These are phyloP conservation scores for Dione juno DNA, from an alignment of 2,888 invertebrate species.

Conservation along the genomic window DNA sequence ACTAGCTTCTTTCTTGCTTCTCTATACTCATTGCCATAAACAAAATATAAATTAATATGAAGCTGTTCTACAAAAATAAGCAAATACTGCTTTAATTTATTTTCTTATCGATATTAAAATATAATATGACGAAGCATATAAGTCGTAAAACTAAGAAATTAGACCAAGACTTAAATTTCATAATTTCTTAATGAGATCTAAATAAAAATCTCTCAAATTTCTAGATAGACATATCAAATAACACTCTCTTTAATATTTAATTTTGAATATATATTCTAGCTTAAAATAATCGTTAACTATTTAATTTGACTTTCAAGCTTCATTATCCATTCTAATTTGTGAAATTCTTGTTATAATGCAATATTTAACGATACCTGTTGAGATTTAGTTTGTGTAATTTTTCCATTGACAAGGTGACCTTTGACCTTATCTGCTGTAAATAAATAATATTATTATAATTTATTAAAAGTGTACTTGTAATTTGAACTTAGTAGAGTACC, in stretches of 20 bases:
- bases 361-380: constrained; percentile 22
- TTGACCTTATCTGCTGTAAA: constrained; percentile 2
- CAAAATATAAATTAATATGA: too few species aligned
- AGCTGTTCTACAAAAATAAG: too few species aligned
- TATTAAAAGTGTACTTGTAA: neutral
- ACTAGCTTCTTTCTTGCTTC: too few species aligned
- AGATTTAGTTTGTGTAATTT: constrained; percentile 24
- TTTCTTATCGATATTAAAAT: too few species aligned
- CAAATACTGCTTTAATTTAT: too few species aligned
- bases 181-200: neutral
- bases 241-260: neutral
- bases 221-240: neutral
- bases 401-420: constrained; percentile 19
- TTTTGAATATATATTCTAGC: constrained; percentile 7
- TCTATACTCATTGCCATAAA: too few species aligned
- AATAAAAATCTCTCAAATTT: neutral
- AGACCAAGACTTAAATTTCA: neutral
- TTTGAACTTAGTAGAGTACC: neutral
- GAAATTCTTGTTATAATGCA: constrained; percentile 16
- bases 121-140: neutral
- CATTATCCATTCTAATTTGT: constrained; percentile 22
- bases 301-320: constrained; percentile 11
- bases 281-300: constrained; percentile 8
- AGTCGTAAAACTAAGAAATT: neutral
- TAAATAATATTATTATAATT: neutral